Conservation (phyloP, 1,140 invertebrate genomes). For the Plectrocnemia conspersa region DNA sequence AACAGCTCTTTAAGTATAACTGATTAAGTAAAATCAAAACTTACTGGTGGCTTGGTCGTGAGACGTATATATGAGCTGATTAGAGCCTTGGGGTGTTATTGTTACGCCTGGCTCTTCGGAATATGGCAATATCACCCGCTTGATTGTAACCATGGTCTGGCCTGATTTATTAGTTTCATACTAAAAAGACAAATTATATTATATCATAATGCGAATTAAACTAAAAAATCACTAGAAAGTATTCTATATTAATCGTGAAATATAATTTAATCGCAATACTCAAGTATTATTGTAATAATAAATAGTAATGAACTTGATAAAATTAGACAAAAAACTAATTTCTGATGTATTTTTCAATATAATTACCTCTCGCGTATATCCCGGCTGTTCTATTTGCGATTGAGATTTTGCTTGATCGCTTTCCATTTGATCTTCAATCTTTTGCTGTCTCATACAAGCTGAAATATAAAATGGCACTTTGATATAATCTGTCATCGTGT, state of each 20-base stretch:
- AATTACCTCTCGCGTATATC: too few species aligned
- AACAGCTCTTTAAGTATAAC: neutral
- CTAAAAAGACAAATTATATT: too few species aligned
- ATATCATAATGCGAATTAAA: too few species aligned
- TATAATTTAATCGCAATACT: too few species aligned
- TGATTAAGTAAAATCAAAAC: neutral
- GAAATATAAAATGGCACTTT: neutral
- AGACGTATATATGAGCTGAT: conserved; percentile 18
- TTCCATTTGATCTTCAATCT: conserved; percentile 2
- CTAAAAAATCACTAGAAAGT: too few species aligned
- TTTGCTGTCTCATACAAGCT: conserved; percentile 10
- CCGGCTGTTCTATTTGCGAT: too few species aligned
- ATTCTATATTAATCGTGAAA: too few species aligned
- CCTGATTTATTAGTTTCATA: too few species aligned
- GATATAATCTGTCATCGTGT: neutral
- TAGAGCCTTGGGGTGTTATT: conserved; percentile 28
- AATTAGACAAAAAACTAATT: too few species aligned
- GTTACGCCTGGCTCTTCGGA: conserved; percentile 26
- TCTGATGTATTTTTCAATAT: too few species aligned
- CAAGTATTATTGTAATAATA: too few species aligned
- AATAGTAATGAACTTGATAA: too few species aligned
- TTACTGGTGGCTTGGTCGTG: conserved; percentile 11
- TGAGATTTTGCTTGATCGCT: neutral
- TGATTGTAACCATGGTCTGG: conserved; percentile 32
- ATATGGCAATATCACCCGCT: conserved; percentile 25